These are phyloP conservation scores for Ooceraea biroi DNA, from an alignment of 1,140 invertebrate genomes.

Conservation along the genomic window DNA sequence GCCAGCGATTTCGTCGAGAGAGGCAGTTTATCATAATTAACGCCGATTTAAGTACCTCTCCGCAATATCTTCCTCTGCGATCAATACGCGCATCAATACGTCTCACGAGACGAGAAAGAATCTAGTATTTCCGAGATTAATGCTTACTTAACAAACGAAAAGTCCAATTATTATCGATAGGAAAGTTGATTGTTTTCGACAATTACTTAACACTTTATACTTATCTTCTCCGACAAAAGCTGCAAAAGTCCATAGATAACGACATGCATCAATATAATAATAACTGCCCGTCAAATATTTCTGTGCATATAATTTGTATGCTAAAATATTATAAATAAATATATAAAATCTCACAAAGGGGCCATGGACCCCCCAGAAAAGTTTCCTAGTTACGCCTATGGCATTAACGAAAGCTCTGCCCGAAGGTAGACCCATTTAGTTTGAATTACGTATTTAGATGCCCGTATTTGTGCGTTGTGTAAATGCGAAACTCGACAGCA, in stretches of 20 bases:
- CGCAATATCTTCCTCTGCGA: neutral
- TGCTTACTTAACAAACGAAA: neutral
- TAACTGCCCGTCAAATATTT: neutral
- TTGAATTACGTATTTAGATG: conserved; percentile 69
- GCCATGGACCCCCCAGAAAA: too few relatives aligned
- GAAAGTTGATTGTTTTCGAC: neutral
- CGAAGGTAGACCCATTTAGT: conserved; percentile 38
- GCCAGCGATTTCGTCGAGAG: neutral
- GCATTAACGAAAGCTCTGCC: conserved; percentile 65
- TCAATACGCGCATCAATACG: neutral
- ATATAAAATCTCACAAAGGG: too few relatives aligned
- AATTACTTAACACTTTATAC: neutral
- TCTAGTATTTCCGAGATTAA: neutral
- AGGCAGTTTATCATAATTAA: conserved; percentile 33
- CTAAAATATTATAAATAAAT: too few relatives aligned
- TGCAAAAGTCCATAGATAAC: neutral
- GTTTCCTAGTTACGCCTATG: conserved; percentile 26
- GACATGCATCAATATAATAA: neutral
- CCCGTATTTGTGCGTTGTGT: conserved; percentile 69
- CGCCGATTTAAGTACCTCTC: neutral
- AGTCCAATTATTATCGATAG: neutral
- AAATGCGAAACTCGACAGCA: conserved; percentile 67
- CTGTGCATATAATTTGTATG: neutral
- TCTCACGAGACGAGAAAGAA: neutral
- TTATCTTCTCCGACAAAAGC: neutral